Evolutionary conservation across 2,888 invertebrate genomes (phyloP), one percentile per base, ranked within the genome.

Genomic region (Glaucopsyche alexis): DNA sequence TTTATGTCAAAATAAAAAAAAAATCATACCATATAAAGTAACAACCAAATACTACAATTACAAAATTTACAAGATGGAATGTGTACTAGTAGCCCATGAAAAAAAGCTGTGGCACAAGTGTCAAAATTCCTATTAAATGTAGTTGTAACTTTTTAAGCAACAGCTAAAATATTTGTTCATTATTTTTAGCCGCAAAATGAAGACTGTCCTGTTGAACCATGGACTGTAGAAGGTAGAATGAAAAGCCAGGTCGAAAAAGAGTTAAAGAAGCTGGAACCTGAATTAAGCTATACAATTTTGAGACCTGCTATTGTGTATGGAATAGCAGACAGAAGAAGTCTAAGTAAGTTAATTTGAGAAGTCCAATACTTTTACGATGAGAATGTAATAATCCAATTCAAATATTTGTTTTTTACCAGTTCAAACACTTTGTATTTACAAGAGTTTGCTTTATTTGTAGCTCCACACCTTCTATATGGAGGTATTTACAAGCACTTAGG

Each of bases 271-370:
- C 92, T 97, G 80, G 91, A 95, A 11, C 85, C 92, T 0, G 94
- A 94, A 74, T 93, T 98, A 50, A 95, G 95, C 79, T 98, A 96
- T 86, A 96, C 97, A 16, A 93, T 98, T 74, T 86, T 98, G 13
- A 94, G 98, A 78, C 96, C 98, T 16, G 97, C 97, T 7, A 94
- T 97, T 74, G 97, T 98, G 0, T 98, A 98, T 85, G 98, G 98
- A 13, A 86, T 95, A 50, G 97, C 97, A 0, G 98, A 98, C 87
- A 95, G 95, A 82, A 94, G 94, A 81, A 97, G 98, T 77, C 89
- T 98, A 75, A 60, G 60, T 60, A 60, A 60, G 60, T 60, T 6
- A 13, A 13, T n/a, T 47, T 1, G n/a, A n/a, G n/a, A n/a, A n/a
- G n/a, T n/a, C n/a, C n/a, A n/a, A n/a, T n/a, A 47, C 42, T 7